These are phyloP conservation scores for Drosophila watanabei DNA, from an alignment of 1,140 invertebrate genomes.

Conservation along the genomic window DNA sequence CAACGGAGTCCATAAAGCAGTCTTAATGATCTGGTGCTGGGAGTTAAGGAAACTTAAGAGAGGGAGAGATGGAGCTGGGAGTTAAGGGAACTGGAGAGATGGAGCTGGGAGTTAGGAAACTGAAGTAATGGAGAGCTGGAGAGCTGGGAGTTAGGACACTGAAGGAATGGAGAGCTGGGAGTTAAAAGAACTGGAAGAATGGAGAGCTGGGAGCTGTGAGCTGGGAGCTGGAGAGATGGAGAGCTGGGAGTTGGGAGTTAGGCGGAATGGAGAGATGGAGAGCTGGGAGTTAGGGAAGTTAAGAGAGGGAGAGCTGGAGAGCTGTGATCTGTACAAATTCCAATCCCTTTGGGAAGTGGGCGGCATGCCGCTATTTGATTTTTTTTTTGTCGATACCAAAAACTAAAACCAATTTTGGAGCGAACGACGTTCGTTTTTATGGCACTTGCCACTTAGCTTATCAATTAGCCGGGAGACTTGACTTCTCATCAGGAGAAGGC, in stretches of 20 bases:
- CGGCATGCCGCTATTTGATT: conserved; percentile 27
- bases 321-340: conserved; percentile 28
- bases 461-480: conserved; percentile 64
- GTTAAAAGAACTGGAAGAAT: too few relatives aligned
- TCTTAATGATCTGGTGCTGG: conserved; percentile 58
- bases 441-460: conserved; percentile 78
- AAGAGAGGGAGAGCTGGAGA: too few relatives aligned
- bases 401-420: conserved; percentile 25
- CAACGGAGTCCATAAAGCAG: conserved; percentile 63
- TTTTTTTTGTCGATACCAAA: conserved; percentile 4
- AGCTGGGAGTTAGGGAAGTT: conserved; percentile 1
- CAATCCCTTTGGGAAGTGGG: conserved; percentile 19
- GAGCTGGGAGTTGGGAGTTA: conserved; percentile 3
- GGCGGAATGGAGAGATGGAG: background rate
- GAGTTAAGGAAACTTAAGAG: background rate
- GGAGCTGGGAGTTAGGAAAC: too few relatives aligned
- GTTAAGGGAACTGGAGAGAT: too few relatives aligned
- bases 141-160: conserved; percentile 1
- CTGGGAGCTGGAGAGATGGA: background rate
- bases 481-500: conserved; percentile 7
- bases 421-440: conserved; percentile 38
- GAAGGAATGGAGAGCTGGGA: too few relatives aligned
- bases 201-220: background rate
- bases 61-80: conserved; percentile 3
- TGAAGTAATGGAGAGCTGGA: too few relatives aligned